Evolutionary conservation across 2,797 vertebrate species (phyloP).

Genomic region (Karalla daura): DNA sequence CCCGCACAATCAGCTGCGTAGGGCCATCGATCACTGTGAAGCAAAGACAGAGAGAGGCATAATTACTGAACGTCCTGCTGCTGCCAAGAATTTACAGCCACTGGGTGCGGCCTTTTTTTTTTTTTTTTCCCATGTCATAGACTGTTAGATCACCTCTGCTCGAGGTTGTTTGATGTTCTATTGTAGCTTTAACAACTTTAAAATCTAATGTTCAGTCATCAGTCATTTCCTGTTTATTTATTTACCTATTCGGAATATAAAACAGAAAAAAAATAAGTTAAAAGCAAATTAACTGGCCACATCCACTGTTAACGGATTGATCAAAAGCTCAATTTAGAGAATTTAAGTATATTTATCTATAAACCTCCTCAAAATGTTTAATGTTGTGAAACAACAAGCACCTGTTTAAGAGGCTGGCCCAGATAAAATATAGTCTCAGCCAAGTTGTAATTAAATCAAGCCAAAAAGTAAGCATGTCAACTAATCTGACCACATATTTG

Average conservation of each 20-base stretch:
- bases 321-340: too few relatives aligned
- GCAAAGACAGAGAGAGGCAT: slow-evolving; percentile 3
- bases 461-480: background rate
- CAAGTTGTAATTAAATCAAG: slow-evolving; percentile 7
- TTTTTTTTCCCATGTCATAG: too few relatives aligned
- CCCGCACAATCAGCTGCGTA: slow-evolving; percentile 91
- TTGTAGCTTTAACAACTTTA: too few relatives aligned
- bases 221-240: too few relatives aligned
- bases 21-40: slow-evolving; percentile 93
- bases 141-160: too few relatives aligned
- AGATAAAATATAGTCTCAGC: background rate
- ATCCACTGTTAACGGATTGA: too few relatives aligned
- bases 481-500: background rate
- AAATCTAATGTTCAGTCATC: too few relatives aligned
- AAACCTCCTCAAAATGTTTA: background rate
- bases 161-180: background rate
- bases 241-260: too few relatives aligned
- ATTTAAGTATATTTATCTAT: background rate
- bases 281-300: too few relatives aligned
- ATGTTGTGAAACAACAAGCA: background rate
- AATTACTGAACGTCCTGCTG: slow-evolving; percentile 10
- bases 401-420: background rate
- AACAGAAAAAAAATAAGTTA: background rate
- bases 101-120: too few relatives aligned
- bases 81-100: too few relatives aligned